Evolutionary conservation across 2,888 invertebrate species (phyloP).

Genomic region (Yponomeuta malinellus): DNA sequence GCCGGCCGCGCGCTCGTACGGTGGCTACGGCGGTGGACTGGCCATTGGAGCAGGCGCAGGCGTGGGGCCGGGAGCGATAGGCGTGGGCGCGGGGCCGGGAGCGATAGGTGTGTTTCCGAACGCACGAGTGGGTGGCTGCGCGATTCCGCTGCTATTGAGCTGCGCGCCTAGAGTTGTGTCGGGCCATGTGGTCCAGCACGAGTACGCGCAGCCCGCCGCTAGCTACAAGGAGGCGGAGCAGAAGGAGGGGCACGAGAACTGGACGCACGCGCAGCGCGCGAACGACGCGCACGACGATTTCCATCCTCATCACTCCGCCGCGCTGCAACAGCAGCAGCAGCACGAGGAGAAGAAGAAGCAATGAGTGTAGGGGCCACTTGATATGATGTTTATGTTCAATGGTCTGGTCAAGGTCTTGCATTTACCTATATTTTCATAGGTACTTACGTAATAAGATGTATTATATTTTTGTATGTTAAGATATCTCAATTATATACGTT

Average conservation of each 20-base stretch:
- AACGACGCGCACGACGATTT: not conserved
- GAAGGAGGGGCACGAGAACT: constrained; percentile 17
- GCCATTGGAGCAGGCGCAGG: not conserved
- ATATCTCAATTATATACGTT: too few relatives aligned
- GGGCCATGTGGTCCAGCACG: constrained; percentile 41
- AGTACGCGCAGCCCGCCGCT: constrained; percentile 14
- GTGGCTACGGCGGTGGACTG: not conserved
- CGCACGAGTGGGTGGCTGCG: constrained; percentile 47
- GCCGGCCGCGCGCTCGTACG: constrained; percentile 16
- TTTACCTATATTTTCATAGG: not conserved
- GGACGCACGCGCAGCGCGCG: not conserved
- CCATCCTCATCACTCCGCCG: not conserved
- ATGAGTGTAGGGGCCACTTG: not conserved
- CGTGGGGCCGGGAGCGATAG: constrained; percentile 28
- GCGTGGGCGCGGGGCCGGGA: constrained; percentile 26
- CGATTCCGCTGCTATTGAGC: constrained; percentile 55
- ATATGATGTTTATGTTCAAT: not conserved
- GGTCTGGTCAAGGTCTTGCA: not conserved
- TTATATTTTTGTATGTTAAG: too few relatives aligned
- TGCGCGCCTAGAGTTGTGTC: constrained; percentile 55
- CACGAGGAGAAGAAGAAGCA: not conserved
- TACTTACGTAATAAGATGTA: not conserved
- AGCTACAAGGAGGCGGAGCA: constrained; percentile 23
- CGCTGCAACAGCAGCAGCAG: not conserved
- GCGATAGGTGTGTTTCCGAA: constrained; percentile 55